These are phyloP conservation scores for Melanotaenia parkinsoni DNA, from an alignment of 2,797 vertebrate genomes.

Conservation along the genomic window DNA sequence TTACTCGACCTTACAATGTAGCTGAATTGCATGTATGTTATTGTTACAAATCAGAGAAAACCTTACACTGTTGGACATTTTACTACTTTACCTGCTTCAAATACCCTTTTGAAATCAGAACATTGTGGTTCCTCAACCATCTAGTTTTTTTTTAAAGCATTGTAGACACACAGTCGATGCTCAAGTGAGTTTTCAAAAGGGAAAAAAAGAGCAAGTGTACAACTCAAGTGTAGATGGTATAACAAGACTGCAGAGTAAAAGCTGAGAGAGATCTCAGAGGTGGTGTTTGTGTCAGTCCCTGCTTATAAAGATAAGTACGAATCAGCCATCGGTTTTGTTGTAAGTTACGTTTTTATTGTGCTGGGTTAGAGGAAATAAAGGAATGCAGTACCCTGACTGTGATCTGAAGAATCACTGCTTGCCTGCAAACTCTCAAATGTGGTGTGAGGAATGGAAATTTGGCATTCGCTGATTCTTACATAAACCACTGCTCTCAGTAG, in stretches of 20 bases:
- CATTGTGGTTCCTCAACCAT: background rate
- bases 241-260: background rate
- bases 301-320: background rate
- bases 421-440: background rate
- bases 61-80: background rate
- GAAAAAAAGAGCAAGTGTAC: background rate
- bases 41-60: constrained; percentile 8
- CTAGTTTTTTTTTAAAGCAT: background rate
- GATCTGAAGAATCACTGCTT: background rate
- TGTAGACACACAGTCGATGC: background rate
- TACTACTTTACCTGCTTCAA: constrained; percentile 27
- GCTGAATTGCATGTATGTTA: constrained; percentile 38
- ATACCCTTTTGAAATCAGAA: constrained; percentile 14
- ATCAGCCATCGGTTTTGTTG: background rate
- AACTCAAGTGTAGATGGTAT: background rate
- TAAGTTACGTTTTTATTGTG: background rate
- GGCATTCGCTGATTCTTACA: background rate
- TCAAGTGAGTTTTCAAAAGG: background rate
- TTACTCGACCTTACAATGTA: constrained; percentile 56
- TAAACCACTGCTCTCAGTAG: background rate
- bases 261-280: background rate
- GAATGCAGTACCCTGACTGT: background rate
- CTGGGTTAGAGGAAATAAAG: background rate
- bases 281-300: background rate
- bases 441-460: background rate